Conservation (phyloP, 2,113 vertebrate species). For the Procapra przewalskii region DNA sequence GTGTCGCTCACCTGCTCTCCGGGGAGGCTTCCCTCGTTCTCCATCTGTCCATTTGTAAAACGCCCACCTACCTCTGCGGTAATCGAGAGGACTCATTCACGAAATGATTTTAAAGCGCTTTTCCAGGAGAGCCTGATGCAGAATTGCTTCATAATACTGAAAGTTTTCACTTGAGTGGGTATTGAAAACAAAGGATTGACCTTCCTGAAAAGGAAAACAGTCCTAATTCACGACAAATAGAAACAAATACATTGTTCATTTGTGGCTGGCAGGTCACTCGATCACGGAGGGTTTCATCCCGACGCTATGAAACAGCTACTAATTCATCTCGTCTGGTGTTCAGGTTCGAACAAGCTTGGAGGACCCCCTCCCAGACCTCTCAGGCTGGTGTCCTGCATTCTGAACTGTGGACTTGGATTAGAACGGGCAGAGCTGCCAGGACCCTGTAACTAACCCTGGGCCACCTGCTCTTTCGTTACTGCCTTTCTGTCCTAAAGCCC, state of each 20-base stretch:
- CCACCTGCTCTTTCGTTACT: background rate
- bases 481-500: background rate
- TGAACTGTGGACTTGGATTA: rapidly evolving
- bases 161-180: slow-evolving; percentile 7
- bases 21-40: background rate
- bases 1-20: rapidly evolving
- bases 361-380: background rate
- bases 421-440: background rate
- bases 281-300: background rate
- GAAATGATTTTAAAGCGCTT: background rate
- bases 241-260: background rate
- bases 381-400: rapidly evolving
- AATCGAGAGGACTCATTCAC: background rate
- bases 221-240: slow-evolving; percentile 9
- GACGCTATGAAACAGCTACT: background rate
- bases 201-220: background rate
- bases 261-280: background rate
- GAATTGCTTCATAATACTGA: background rate
- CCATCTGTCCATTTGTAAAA: background rate
- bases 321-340: background rate
- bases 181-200: background rate
- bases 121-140: background rate
- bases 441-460: rapidly evolving
- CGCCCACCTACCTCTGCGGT: background rate
- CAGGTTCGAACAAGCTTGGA: background rate